These are phyloP conservation scores for Euproctis similis DNA, from an alignment of 2,888 invertebrate genomes.

Conservation along the genomic window DNA sequence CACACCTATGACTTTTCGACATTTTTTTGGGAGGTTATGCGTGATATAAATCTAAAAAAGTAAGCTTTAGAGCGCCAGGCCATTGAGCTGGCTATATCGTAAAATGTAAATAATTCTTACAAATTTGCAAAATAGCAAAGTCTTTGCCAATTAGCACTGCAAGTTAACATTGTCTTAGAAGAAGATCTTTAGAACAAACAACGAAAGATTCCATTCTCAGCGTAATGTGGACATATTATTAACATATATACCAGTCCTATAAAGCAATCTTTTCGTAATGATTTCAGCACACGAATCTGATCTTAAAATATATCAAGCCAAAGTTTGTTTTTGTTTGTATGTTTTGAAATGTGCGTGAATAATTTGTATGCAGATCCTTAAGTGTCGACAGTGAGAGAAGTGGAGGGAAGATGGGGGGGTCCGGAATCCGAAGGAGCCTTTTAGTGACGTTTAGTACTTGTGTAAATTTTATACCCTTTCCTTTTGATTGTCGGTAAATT, in stretches of 20 bases:
- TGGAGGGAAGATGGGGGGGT: slow-evolving; percentile 34
- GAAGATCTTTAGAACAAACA: slow-evolving; percentile 19
- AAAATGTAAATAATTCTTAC: too few species aligned
- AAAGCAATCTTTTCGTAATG: slow-evolving; percentile 9
- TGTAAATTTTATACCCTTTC: slow-evolving; percentile 31
- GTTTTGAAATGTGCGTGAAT: slow-evolving; percentile 16
- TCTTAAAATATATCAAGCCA: neutral
- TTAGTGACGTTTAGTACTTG: slow-evolving; percentile 32
- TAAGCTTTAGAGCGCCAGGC: too few species aligned
- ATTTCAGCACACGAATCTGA: neutral
- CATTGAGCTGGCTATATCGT: too few species aligned
- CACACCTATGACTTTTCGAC: too few species aligned
- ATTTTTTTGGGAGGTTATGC: too few species aligned
- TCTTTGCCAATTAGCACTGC: too few species aligned
- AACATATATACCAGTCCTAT: slow-evolving; percentile 25
- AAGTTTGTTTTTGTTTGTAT: slow-evolving; percentile 9
- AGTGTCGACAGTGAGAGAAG: slow-evolving; percentile 34
- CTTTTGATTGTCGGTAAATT: slow-evolving; percentile 23
- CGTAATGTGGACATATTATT: slow-evolving; percentile 32
- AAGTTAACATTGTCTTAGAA: too few species aligned
- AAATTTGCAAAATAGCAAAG: too few species aligned
- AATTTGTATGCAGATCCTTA: slow-evolving; percentile 37
- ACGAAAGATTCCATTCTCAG: slow-evolving; percentile 24
- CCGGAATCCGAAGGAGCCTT: slow-evolving; percentile 24
- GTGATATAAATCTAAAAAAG: too few species aligned